Conservation (phyloP, 2,888 invertebrate species). For the Acrobasis suavella region DNA sequence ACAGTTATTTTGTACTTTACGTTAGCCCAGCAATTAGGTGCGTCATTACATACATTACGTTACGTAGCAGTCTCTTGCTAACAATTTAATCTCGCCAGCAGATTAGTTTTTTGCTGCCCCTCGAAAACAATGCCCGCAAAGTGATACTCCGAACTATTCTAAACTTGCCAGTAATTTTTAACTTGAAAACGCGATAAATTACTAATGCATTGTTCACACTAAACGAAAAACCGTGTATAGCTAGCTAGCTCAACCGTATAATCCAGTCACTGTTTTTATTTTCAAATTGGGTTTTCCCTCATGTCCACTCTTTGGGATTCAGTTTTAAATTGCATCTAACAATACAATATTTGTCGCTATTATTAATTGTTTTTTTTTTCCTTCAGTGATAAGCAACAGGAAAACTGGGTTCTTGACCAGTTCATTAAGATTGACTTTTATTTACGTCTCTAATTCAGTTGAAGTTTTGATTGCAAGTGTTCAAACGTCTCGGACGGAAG, state of each 20-base stretch:
- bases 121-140: slow-evolving; percentile 40
- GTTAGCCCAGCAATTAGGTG: slow-evolving; percentile 17
- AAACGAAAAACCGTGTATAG: slow-evolving; percentile 51
- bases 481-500: background rate
- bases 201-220: slow-evolving; percentile 41
- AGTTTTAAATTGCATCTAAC: slow-evolving; percentile 20
- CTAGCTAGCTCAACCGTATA: slow-evolving; percentile 35
- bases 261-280: slow-evolving; percentile 35
- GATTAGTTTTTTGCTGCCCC: slow-evolving; percentile 43
- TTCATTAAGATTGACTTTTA: background rate
- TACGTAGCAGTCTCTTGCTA: slow-evolving; percentile 40
- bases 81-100: slow-evolving; percentile 40
- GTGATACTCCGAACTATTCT: slow-evolving; percentile 23
- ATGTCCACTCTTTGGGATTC: slow-evolving; percentile 8
- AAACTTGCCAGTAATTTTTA: slow-evolving; percentile 31
- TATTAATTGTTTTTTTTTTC: slow-evolving; percentile 45
- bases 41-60: slow-evolving; percentile 28
- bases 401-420: slow-evolving; percentile 39
- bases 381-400: slow-evolving; percentile 56
- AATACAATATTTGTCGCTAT: slow-evolving; percentile 28
- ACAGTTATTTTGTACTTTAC: background rate
- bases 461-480: background rate
- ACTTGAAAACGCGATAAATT: slow-evolving; percentile 38
- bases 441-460: too few species aligned
- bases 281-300: slow-evolving; percentile 27